Evolutionary conservation across 2,797 vertebrate genomes (phyloP), one percentile per base, ranked within the genome.

Genomic region (Cetoscarus ocellatus): DNA sequence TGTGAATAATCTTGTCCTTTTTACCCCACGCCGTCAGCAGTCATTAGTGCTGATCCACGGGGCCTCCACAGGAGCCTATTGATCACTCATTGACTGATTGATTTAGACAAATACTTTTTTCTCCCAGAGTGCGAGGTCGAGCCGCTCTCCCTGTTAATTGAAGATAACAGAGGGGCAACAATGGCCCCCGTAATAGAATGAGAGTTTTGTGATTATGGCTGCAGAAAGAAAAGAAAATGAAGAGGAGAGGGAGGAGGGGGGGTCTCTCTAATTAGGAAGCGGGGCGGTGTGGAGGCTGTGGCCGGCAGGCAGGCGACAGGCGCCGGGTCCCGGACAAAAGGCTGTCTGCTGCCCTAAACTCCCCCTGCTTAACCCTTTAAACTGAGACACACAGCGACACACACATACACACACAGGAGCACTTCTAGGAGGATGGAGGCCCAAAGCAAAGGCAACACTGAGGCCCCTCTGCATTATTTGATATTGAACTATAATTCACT

Each of bases 321-420:
- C 92, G 94, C 94, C 94, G 90, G 91, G 92, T 88, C 83, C 83
- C 43, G 73, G 93, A 94, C 92, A 95, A 95, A 95, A 92, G 89
- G 75, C 90, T 94, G 94, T 96, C 94, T 91, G 85, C 92, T 86
- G 86, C 93, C 93, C 93, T 91, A 79, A 91, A 86, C 91, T 90
- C 92, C 94, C 92, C 91, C 89, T 73, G 78, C 87, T 94, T 95
- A 93, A 94, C 94, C 91, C 92, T 92, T 94, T 92, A 89, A 89
- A 86, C 86, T 64, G 70, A 79, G 63, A 80, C 73, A 80, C 86
- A 74, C 60, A 77, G 7, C 62, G 5, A 52, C 63, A 68, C 70
- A 59, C 27, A 35, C 56, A 62, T 77, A 67, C 73, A 70, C 84
- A 75, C 78, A 57, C 17, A 65, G 67, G 6, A 13, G 13, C 43